phyloP scores from a whole-genome alignment of 2,113 vertebrate genomes.

The Sebastes schlegelii region DNA sequence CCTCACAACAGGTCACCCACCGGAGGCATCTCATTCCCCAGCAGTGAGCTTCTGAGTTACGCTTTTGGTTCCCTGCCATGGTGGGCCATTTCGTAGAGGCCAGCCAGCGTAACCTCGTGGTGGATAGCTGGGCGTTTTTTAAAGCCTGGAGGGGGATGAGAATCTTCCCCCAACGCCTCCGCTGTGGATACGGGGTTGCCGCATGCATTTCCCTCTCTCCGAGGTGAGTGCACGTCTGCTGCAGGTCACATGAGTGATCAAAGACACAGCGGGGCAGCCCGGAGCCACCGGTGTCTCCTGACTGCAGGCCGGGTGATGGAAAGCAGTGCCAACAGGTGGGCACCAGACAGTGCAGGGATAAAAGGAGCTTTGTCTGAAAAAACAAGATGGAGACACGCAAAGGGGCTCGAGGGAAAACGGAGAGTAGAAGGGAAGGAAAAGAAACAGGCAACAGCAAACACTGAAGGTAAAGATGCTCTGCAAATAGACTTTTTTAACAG shows the following conservation, averaged over 20 bases:
- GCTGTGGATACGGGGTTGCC: slow-evolving; percentile 16
- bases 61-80: background rate
- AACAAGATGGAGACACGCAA: slow-evolving; percentile 66
- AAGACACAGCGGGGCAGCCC: slow-evolving; percentile 58
- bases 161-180: background rate
- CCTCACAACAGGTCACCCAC: slow-evolving; percentile 57
- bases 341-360: slow-evolving; percentile 71
- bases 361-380: slow-evolving; percentile 76
- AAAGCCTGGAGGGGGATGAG: slow-evolving; percentile 37
- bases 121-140: slow-evolving; percentile 28
- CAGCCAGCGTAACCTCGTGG: slow-evolving; percentile 32
- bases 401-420: slow-evolving; percentile 33
- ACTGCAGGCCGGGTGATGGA: slow-evolving; percentile 66
- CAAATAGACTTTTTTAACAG: slow-evolving; percentile 8
- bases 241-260: slow-evolving; percentile 74
- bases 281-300: slow-evolving; percentile 53
- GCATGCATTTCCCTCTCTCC: slow-evolving; percentile 8
- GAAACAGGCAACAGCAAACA: background rate
- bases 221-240: slow-evolving; percentile 35
- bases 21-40: slow-evolving; percentile 51
- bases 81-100: slow-evolving; percentile 41
- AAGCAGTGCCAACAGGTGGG: slow-evolving; percentile 80
- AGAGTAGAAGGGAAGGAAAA: background rate
- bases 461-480: slow-evolving; percentile 11
- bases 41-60: slow-evolving; percentile 1